Evolutionary conservation across 2,888 invertebrate genomes (phyloP).

Genomic region (Drosophila paramelanica): DNA sequence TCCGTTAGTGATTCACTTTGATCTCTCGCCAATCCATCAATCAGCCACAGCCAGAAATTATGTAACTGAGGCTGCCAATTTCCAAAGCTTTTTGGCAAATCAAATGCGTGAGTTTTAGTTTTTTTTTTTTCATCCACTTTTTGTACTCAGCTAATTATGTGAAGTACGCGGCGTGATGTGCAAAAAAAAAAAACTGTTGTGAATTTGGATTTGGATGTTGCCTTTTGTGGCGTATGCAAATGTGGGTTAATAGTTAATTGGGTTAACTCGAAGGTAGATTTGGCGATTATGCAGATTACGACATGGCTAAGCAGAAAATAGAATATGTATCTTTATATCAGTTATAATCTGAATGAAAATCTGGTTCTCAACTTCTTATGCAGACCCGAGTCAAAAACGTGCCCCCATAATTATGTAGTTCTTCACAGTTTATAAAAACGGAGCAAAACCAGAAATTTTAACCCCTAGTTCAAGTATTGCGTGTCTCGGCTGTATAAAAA

Average conservation of each 20-base stretch:
- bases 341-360: neutral
- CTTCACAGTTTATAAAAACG: constrained; percentile 47
- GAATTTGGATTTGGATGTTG: constrained; percentile 4
- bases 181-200: constrained; percentile 32
- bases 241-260: constrained; percentile 69
- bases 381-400: constrained; percentile 11
- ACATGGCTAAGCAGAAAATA: constrained; percentile 3
- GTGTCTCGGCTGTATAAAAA: constrained; percentile 49
- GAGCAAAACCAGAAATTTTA: constrained; percentile 36
- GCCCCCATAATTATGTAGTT: constrained; percentile 30
- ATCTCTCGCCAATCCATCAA: constrained; percentile 67
- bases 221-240: constrained; percentile 44
- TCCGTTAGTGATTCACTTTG: constrained; percentile 15
- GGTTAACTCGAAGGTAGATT: constrained; percentile 47
- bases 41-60: constrained; percentile 63
- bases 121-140: constrained; percentile 14
- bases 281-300: constrained; percentile 11
- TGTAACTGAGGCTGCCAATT: constrained; percentile 68
- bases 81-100: constrained; percentile 50
- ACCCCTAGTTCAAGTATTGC: constrained; percentile 63
- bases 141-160: constrained; percentile 59
- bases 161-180: constrained; percentile 66
- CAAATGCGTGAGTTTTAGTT: constrained; percentile 61
- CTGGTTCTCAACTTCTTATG: constrained; percentile 1
- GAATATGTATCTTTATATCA: too few species aligned